Base-by-base conservation (phyloP, 2,888 invertebrate genomes). In the Heliconius hortense region DNA sequence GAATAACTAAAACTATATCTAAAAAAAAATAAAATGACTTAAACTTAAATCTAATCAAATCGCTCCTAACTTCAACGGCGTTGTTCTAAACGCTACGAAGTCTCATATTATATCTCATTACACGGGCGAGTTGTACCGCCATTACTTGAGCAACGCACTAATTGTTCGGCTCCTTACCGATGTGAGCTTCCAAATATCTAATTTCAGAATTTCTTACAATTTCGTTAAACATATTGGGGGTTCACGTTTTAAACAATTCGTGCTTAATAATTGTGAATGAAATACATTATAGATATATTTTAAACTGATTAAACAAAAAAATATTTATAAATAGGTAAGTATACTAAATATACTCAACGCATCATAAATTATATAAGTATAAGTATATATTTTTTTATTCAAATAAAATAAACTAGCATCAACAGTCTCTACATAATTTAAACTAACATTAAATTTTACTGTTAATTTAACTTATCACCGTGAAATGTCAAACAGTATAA, bases 51-150 rank as follows among this genome's bases (percentile, higher is more conserved):
- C 1, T 0, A 13, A 31, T 53, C 11, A 43, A 53, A 68, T 11
- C 60, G 63, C 48, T 26, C 26, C 1, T 59, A n/a, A 70, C 78
- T 69, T 71, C 43, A 28, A 68, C 73, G 77, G 63, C 71, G 67
- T 39, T n/a, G 59, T 28, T 24, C 67, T 35, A 66, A 74, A 56
- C 53, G 39, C 72, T 81, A 79, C 74, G 81, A 81, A 82, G 84
- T 86, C 87, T 90, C 89, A 84, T 79, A 82, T 89, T 87, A 82
- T 83, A 83, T 85, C 89, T 88, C 89, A 90, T 90, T 90, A 90
- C 77, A 75, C 67, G 71, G 59, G 28, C 69, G 78, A 78, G 73
- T 78, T 72, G 76, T 74, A 81, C 84, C 83, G 83, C 86, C 86
- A 85, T 86, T 86, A 88, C 84, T 80, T 76, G 76, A 75, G 77